Evolutionary conservation across 1,140 invertebrate genomes (phyloP), one percentile per base, ranked within the genome.

Genomic region (Brachionus rubens): DNA sequence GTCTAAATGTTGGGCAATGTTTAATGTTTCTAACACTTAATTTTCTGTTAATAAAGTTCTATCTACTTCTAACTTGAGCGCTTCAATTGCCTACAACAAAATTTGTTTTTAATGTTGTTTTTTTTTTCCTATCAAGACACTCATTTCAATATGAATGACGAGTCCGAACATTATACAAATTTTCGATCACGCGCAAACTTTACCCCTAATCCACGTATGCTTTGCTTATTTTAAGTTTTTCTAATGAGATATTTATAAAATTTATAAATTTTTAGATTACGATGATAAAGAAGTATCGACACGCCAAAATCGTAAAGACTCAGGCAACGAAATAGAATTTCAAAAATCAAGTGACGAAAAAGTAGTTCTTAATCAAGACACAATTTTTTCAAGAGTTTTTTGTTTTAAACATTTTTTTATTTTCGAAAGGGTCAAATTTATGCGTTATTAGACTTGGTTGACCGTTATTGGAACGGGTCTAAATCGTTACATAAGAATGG

Each of bases 391-490:
- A 2, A 59, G 36, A 36, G 33, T 36, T 36, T 5, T 5, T 36
- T 9, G 33, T 5, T 36, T 5, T 5, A 36, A 36, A 5, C 3
- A 36, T 33, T 30, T 14, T 33, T 33, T 41, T 26, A 2, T 33
- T 46, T 36, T 43, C 24, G 40, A n/a, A 54, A 54, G 48, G 24
- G 47, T 12, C 26, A 52, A 48, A 56, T 77, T 21, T 78, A 48
- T 36, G 16, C 62, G 21, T 62, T 77, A 10, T 67, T 77, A 33
- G 82, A 83, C 68, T 76, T 84, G 4, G 83, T 82, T 2, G 84
- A 85, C 75, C 78, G 81, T 75, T 84, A 85, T 75, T 85, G 84
- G 84, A 85, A 84, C 79, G 84, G 84, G 0, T 78, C 82, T 3
- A 83, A 82, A 70, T 85, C 84, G 24, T 76, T 85, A 33, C 82